These are phyloP conservation scores for Actinia equina DNA, from an alignment of 64 coral and sea anemone species.

Conservation along the genomic window DNA sequence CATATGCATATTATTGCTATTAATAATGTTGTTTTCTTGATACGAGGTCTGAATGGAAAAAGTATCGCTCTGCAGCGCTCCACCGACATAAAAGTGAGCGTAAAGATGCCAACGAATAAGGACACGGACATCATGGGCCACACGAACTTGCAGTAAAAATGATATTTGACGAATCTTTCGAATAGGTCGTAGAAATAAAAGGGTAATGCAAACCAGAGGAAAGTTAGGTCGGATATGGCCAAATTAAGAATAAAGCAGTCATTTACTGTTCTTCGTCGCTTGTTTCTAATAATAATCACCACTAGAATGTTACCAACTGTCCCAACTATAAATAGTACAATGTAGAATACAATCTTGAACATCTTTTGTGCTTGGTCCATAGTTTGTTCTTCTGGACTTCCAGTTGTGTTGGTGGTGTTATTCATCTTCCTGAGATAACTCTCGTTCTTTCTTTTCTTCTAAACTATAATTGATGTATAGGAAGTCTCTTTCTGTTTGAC, in stretches of 20 bases:
- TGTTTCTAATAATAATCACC: conserved; percentile 27
- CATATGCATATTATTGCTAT: conserved; percentile 42
- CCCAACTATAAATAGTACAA: conserved; percentile 34
- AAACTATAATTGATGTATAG: background rate
- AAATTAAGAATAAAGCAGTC: conserved; percentile 59
- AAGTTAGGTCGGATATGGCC: conserved; percentile 45
- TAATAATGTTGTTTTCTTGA: conserved; percentile 29
- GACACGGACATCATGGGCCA: conserved; percentile 66
- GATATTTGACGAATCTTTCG: conserved; percentile 29
- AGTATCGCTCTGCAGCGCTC: conserved; percentile 50
- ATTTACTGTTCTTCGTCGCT: conserved; percentile 40
- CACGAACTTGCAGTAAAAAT: conserved; percentile 54
- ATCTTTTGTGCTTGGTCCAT: conserved; percentile 23
- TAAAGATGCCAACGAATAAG: conserved; percentile 50
- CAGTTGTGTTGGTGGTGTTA: conserved; percentile 7
- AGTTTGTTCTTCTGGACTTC: background rate
- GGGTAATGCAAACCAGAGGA: conserved; percentile 43
- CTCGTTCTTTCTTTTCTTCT: background rate
- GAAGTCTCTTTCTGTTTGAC: background rate
- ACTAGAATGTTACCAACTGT: conserved; percentile 38
- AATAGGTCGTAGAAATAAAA: conserved; percentile 60
- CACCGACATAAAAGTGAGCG: conserved; percentile 38
- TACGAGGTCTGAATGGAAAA: conserved; percentile 43
- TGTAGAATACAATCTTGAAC: conserved; percentile 45
- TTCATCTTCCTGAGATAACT: too few species aligned